These are phyloP conservation scores for Ursus arctos DNA, from an alignment of 2,113 vertebrate genomes.

Conservation along the genomic window DNA sequence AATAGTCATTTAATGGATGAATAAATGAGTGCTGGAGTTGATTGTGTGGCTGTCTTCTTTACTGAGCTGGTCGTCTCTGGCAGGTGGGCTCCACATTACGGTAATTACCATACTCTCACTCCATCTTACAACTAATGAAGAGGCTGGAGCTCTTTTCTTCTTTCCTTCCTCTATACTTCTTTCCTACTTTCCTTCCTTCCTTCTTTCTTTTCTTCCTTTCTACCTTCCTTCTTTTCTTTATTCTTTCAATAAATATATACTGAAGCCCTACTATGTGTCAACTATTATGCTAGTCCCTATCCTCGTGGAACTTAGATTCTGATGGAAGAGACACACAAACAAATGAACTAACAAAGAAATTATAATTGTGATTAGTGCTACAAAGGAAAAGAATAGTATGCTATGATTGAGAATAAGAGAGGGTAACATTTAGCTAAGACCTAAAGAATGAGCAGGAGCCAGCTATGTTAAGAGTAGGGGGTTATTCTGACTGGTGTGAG, in stretches of 20 bases:
- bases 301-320: neutral
- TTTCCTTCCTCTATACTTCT: neutral
- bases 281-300: neutral
- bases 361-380: neutral
- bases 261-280: neutral
- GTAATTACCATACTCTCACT: neutral
- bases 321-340: neutral
- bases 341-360: neutral
- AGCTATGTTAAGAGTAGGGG: no score
- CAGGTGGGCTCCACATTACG: neutral
- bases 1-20: neutral
- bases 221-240: neutral
- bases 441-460: neutral
- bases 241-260: neutral
- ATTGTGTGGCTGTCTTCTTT: neutral
- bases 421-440: neutral
- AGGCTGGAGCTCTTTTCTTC: neutral
- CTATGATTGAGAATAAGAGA: neutral
- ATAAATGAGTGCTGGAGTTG: neutral
- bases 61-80: neutral
- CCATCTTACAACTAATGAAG: neutral
- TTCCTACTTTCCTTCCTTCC: neutral
- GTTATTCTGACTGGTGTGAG: no score
- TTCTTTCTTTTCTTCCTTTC: neutral
- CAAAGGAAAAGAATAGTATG: neutral